A percentile compares a stretch with the other conserved stretches of the same genome.
Evolutionary conservation across 2,113 vertebrate species (phyloP).

Genomic region (Trinectes maculatus): DNA sequence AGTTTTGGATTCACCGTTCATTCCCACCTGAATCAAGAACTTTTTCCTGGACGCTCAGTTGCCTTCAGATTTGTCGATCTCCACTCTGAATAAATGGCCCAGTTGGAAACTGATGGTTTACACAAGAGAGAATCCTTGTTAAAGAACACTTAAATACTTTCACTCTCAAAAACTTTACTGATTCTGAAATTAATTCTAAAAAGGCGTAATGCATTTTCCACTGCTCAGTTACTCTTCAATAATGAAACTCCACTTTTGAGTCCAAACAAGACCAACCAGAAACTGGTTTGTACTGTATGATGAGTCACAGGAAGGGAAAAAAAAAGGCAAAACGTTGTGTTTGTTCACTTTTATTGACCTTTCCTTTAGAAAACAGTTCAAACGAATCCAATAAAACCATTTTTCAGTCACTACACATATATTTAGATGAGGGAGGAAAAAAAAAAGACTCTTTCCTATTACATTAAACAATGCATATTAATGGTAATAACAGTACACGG

Average conservation of each 20-base stretch:
- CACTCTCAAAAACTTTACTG: too few species aligned
- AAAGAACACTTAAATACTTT: too few species aligned
- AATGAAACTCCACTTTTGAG: not conserved
- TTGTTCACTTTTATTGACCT: conserved; percentile 70
- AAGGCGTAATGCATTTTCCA: not conserved
- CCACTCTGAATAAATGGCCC: too few species aligned
- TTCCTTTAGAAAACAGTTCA: conserved; percentile 67
- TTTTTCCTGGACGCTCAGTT: not conserved
- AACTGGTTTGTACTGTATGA: conserved; percentile 33
- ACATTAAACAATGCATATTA: conserved; percentile 41
- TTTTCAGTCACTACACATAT: conserved; percentile 63
- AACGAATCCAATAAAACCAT: conserved; percentile 70
- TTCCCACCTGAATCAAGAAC: not conserved
- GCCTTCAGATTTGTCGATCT: not conserved
- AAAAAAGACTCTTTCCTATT: conserved; percentile 26
- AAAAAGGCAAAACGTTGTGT: conserved; percentile 13
- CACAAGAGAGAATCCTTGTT: too few species aligned
- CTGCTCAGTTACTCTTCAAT: not conserved
- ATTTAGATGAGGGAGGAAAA: conserved; percentile 40
- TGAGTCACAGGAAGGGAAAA: too few species aligned
- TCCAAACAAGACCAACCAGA: not conserved
- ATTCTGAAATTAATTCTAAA: too few species aligned
- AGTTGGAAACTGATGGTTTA: too few species aligned
- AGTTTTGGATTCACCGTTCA: not conserved
- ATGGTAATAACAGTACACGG: conserved; percentile 52